Percentiles rank a stretch among this genome's conserved stretches.
phyloP scores from a whole-genome alignment of 2,797 vertebrate species.

The Artibeus lituratus region DNA sequence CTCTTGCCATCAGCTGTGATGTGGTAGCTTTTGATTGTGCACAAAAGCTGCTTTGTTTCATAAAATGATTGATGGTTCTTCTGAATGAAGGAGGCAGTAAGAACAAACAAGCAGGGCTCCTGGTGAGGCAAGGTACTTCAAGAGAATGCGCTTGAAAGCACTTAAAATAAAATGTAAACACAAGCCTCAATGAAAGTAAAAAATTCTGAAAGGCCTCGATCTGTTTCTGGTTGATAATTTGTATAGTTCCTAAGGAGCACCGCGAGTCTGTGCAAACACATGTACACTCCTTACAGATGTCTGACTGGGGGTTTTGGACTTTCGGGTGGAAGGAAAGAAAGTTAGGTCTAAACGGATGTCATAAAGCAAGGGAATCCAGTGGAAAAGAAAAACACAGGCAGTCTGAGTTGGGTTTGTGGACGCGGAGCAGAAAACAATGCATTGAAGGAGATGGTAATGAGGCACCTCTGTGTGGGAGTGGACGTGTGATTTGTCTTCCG shows the following conservation, averaged over 20 bases:
- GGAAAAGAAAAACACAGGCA: background rate
- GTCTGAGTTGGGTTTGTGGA: background rate
- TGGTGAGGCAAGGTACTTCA: constrained; percentile 56
- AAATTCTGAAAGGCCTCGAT: constrained; percentile 46
- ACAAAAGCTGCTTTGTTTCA: constrained; percentile 37
- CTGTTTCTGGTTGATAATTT: constrained; percentile 57
- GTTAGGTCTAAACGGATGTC: constrained; percentile 26
- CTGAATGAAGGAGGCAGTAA: constrained; percentile 53
- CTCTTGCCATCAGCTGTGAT: background rate
- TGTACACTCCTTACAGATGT: constrained; percentile 28
- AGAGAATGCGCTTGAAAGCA: constrained; percentile 57
- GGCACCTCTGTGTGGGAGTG: background rate
- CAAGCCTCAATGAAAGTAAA: constrained; percentile 51
- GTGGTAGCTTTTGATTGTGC: constrained; percentile 61
- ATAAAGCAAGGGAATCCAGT: background rate
- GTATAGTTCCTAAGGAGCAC: constrained; percentile 47
- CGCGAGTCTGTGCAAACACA: background rate
- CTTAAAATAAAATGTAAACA: constrained; percentile 66
- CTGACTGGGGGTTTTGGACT: constrained; percentile 37
- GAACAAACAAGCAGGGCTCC: constrained; percentile 36
- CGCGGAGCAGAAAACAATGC: background rate
- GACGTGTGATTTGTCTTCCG: background rate
- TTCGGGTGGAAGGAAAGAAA: constrained; percentile 21
- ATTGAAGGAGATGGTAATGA: background rate
- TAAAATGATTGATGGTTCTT: constrained; percentile 69